Percentiles rank a stretch among this genome's conserved stretches.
Conservation (phyloP, 2,113 vertebrate genomes). For the Anser brachyrhynchus region DNA sequence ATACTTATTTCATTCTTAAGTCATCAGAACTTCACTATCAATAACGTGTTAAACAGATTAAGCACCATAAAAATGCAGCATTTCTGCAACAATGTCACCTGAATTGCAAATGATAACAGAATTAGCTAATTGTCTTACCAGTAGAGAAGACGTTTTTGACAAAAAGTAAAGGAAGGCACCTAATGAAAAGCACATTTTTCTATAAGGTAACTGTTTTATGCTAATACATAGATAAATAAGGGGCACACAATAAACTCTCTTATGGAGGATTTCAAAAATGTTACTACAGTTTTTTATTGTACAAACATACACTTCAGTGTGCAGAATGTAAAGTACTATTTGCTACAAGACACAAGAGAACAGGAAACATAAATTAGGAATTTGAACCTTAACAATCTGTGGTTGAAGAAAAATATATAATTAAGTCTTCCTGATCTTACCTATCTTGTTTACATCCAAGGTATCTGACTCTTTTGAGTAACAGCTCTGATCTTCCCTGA, state of each 20-base stretch:
- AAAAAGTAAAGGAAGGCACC: neutral
- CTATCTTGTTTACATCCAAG: neutral
- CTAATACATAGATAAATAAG: neutral
- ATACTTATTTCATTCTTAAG: constrained; percentile 12
- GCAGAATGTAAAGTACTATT: neutral
- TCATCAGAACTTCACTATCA: constrained; percentile 2
- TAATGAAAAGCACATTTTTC: neutral
- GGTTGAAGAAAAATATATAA: neutral
- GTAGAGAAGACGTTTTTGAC: neutral
- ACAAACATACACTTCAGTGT: neutral
- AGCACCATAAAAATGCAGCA: neutral
- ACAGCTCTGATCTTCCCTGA: neutral
- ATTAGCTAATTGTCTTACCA: neutral
- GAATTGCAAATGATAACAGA: constrained; percentile 19
- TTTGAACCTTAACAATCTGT: neutral
- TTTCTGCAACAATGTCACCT: constrained; percentile 4
- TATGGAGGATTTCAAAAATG: neutral
- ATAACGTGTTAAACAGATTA: neutral
- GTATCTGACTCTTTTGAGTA: neutral
- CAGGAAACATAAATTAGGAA: neutral
- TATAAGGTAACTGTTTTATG: neutral
- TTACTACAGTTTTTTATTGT: neutral
- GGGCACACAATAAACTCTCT: neutral
- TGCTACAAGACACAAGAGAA: neutral
- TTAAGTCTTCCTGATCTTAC: neutral